Evolutionary conservation across 2,888 invertebrate species (phyloP).

Genomic region (Hylaea fasciaria): DNA sequence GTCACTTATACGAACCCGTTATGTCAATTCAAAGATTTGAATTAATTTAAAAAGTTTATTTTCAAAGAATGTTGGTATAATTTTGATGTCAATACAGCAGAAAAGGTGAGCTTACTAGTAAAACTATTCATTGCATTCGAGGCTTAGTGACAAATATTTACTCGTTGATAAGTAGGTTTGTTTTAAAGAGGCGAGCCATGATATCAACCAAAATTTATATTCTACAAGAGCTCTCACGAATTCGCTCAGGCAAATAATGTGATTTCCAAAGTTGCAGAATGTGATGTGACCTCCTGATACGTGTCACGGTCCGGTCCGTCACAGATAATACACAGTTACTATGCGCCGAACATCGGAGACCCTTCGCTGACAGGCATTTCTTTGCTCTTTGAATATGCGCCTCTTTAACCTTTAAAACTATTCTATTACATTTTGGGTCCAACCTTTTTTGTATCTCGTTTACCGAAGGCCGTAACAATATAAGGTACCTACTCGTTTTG

Average conservation of each 20-base stretch:
- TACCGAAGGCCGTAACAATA: constrained; percentile 15
- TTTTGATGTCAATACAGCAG: too few relatives aligned
- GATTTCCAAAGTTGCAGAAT: constrained; percentile 56
- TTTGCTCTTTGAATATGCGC: constrained; percentile 39
- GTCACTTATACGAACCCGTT: too few relatives aligned
- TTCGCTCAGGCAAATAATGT: constrained; percentile 50
- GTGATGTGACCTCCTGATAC: constrained; percentile 42
- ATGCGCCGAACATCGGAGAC: constrained; percentile 11
- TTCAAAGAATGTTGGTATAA: too few relatives aligned
- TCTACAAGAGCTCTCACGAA: constrained; percentile 39
- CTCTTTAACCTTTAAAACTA: constrained; percentile 44
- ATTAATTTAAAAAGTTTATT: too few relatives aligned
- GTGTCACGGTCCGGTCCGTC: constrained; percentile 30
- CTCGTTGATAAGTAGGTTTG: too few relatives aligned
- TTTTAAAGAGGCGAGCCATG: too few relatives aligned
- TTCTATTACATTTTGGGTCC: constrained; percentile 34
- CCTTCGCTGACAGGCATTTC: constrained; percentile 40
- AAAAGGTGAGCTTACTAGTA: too few relatives aligned
- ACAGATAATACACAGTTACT: too few relatives aligned
- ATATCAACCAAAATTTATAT: background rate
- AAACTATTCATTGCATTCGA: too few relatives aligned
- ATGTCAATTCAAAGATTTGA: too few relatives aligned
- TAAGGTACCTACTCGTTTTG: constrained; percentile 16
- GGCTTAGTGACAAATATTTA: too few relatives aligned
- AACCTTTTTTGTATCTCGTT: constrained; percentile 28